These are phyloP conservation scores for Shinisaurus crocodilurus DNA, from an alignment of 2,113 vertebrate species.

Conservation along the genomic window DNA sequence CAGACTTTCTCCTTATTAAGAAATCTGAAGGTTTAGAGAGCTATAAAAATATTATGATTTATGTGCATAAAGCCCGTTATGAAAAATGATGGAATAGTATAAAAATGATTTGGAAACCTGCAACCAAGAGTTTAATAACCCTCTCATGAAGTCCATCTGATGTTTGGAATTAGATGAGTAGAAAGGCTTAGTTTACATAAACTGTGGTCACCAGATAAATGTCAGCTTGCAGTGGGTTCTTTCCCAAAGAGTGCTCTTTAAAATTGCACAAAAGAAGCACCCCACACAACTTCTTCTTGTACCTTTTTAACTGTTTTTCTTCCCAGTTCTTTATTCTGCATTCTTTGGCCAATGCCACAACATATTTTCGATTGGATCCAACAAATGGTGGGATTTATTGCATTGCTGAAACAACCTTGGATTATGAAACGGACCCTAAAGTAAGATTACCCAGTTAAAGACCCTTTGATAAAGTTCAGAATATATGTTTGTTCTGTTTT, in stretches of 20 bases:
- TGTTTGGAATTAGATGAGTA: conserved; percentile 59
- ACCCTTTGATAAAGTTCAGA: not conserved
- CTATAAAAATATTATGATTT: conserved; percentile 66
- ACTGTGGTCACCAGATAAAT: conserved; percentile 62
- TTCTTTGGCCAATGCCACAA: conserved; percentile 58
- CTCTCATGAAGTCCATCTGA: conserved; percentile 56
- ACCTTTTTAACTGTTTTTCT: conserved; percentile 44
- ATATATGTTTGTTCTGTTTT: not conserved
- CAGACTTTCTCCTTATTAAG: conserved; percentile 62
- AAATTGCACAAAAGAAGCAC: conserved; percentile 49
- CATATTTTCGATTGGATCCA: conserved; percentile 67
- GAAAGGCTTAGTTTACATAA: conserved; percentile 58
- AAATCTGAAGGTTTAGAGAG: conserved; percentile 53
- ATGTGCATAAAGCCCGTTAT: conserved; percentile 49
- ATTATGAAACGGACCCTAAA: conserved; percentile 71
- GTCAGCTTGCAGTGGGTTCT: conserved; percentile 46
- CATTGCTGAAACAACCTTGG: conserved; percentile 56
- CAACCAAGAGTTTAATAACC: conserved; percentile 54
- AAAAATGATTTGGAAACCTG: conserved; percentile 49
- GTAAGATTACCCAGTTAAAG: conserved; percentile 47
- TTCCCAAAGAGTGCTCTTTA: conserved; percentile 56
- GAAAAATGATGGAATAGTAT: conserved; percentile 58
- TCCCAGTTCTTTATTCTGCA: conserved; percentile 60
- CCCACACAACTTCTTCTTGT: conserved; percentile 22
- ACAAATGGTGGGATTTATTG: conserved; percentile 67